Conservation (phyloP, 2,888 invertebrate species). For the Mimas tiliae region DNA sequence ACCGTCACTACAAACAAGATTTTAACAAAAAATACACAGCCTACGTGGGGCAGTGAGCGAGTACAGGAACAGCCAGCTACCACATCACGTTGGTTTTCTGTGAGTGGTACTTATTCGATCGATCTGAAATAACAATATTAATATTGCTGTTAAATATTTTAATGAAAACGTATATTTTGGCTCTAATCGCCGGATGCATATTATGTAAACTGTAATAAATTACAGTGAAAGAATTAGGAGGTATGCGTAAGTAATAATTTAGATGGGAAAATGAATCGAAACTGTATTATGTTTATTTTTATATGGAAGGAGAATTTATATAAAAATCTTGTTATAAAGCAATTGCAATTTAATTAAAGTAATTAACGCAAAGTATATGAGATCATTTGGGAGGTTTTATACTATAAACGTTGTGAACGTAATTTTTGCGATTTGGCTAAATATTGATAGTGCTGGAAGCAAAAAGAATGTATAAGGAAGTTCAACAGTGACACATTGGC, state of each 20-base stretch:
- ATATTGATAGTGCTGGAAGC: too few relatives aligned
- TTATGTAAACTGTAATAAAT: conserved; percentile 1
- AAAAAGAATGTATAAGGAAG: too few relatives aligned
- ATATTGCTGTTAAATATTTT: not conserved
- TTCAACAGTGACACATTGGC: too few relatives aligned
- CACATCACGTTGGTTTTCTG: too few relatives aligned
- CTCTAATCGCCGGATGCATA: conserved; percentile 1
- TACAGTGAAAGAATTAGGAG: not conserved
- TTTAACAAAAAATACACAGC: too few relatives aligned
- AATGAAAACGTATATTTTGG: conserved; percentile 6
- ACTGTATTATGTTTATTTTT: conserved; percentile 15
- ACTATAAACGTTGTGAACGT: too few relatives aligned
- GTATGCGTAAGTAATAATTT: not conserved
- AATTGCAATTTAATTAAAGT: not conserved
- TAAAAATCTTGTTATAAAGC: not conserved
- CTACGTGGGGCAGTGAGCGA: too few relatives aligned
- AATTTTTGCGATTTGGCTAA: too few relatives aligned
- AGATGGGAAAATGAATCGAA: not conserved
- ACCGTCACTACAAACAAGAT: too few relatives aligned
- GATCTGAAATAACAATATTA: not conserved
- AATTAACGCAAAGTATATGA: not conserved
- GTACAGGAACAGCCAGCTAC: too few relatives aligned
- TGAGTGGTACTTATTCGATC: too few relatives aligned
- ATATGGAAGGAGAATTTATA: not conserved
- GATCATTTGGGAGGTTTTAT: not conserved